These are phyloP conservation scores for Zosterops hypoxanthus DNA, from an alignment of 2,113 vertebrate genomes.

Conservation along the genomic window DNA sequence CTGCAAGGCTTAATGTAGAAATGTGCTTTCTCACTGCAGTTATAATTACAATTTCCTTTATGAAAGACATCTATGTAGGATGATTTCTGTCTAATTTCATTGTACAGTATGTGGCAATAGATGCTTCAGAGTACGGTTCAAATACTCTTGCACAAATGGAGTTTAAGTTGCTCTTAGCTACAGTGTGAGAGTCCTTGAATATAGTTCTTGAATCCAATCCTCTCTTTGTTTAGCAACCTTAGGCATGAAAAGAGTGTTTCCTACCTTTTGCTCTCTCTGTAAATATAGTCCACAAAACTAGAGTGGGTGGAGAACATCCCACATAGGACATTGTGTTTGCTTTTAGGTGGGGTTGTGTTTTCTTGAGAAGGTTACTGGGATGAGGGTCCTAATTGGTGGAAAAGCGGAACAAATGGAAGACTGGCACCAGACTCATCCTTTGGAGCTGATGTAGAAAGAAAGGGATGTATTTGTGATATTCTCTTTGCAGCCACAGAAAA, in stretches of 20 bases:
- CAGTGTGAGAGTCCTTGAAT: not conserved
- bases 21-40: not conserved
- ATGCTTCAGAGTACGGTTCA: not conserved
- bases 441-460: not conserved
- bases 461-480: not conserved
- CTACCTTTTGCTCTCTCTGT: not conserved
- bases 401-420: not conserved
- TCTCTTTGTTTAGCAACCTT: not conserved
- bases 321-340: not conserved
- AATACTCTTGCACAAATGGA: not conserved
- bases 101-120: not conserved
- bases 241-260: not conserved
- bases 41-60: not conserved
- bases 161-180: not conserved
- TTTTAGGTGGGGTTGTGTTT: not conserved
- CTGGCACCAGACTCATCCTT: not conserved
- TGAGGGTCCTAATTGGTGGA: not conserved
- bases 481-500: not conserved
- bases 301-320: not conserved
- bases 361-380: not conserved
- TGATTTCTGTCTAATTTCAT: not conserved
- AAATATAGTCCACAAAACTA: not conserved
- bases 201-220: not conserved
- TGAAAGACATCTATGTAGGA: not conserved
- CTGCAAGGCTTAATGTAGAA: not conserved